A percentile compares a stretch with the other conserved stretches of the same genome.
These are phyloP conservation scores for Tinamus guttatus DNA, from an alignment of 2,113 vertebrate genomes.

Conservation along the genomic window DNA sequence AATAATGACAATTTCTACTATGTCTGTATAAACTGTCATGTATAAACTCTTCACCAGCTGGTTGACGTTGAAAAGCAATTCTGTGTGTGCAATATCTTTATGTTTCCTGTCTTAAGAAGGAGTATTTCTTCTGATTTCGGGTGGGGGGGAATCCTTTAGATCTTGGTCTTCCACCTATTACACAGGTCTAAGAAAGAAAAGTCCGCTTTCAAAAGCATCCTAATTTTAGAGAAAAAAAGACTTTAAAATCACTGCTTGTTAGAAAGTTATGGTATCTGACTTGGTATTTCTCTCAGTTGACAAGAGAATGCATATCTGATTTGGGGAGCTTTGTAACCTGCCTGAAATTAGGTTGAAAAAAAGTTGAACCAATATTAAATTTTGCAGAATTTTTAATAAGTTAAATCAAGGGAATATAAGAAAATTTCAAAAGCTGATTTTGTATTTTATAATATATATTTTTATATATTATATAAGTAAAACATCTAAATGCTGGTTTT, in stretches of 20 bases:
- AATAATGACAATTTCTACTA: constrained; percentile 12
- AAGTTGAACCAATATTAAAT: not conserved
- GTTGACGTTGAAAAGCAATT: not conserved
- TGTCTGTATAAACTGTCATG: not conserved
- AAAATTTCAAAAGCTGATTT: not conserved
- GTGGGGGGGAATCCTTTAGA: not conserved
- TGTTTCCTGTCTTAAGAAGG: not conserved
- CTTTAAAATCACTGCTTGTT: not conserved
- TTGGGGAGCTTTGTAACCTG: not conserved
- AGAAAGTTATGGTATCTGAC: not conserved
- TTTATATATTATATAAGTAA: too few relatives aligned
- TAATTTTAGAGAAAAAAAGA: not conserved
- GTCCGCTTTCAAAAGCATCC: not conserved
- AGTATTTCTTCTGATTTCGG: not conserved
- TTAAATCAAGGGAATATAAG: not conserved
- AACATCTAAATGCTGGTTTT: not conserved
- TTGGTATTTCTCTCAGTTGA: not conserved
- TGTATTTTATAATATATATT: not conserved
- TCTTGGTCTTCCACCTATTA: not conserved
- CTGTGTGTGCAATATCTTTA: not conserved
- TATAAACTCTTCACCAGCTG: not conserved
- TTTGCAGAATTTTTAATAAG: not conserved
- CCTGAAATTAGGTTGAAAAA: not conserved
- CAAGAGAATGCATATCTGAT: not conserved
- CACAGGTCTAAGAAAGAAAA: not conserved